phyloP scores from a whole-genome alignment of 2,888 invertebrate species.

The Sclerodermus sp. region DNA sequence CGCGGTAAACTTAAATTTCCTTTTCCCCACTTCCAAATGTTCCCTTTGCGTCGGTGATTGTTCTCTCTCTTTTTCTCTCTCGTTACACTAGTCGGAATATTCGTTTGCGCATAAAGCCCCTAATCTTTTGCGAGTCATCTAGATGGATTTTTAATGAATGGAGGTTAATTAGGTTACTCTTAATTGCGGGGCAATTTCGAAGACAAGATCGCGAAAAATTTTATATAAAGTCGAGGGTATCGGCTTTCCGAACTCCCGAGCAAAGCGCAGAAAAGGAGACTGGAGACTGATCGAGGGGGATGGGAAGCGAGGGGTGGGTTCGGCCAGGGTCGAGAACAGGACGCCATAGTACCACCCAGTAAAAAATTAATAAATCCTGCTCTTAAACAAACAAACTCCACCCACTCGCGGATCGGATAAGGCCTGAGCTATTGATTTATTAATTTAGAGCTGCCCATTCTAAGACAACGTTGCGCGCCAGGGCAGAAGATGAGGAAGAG shows the following conservation, averaged over 20 bases:
- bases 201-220: no score
- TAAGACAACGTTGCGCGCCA: slow-evolving; percentile 31
- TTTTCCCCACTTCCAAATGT: no score
- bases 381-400: slow-evolving; percentile 58
- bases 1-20: no score
- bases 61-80: no score
- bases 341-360: slow-evolving; percentile 49
- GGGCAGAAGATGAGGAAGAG: slow-evolving; percentile 7
- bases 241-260: neutral
- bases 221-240: no score
- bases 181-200: no score
- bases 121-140: no score
- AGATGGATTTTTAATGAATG: no score
- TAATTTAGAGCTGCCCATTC: slow-evolving; percentile 58
- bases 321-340: neutral
- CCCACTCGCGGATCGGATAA: slow-evolving; percentile 55
- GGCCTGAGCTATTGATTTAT: slow-evolving; percentile 53
- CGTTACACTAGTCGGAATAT: no score
- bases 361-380: slow-evolving; percentile 56
- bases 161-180: no score
- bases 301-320: slow-evolving; percentile 23
- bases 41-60: no score
- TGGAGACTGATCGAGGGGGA: slow-evolving; percentile 14
- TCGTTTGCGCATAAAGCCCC: no score
- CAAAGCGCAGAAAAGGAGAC: slow-evolving; percentile 16